Evolutionary conservation across 2,888 invertebrate species (phyloP), one percentile per base, ranked within the genome.

Genomic region (Volucella zonaria): DNA sequence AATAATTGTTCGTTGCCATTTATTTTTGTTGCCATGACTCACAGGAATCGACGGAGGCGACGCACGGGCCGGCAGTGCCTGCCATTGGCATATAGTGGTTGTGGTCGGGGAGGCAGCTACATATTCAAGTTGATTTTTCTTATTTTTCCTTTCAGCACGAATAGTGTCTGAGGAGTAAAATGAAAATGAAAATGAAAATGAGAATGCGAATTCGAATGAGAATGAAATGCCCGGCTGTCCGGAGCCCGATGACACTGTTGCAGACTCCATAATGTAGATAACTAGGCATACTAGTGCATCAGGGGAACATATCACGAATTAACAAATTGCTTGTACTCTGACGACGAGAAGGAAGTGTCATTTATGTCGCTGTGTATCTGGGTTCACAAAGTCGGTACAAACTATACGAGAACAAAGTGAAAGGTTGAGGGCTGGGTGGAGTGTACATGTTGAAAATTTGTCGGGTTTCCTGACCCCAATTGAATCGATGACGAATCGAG

Each of bases 1-100:
- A 62, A 70, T 62, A 31, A 59, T 59, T 62, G 38, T 74, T 67
- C 61, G 76, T 67, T 85, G 66, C 76, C 81, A 81, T 73, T 81
- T 85, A 85, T 85, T 81, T 85, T 73, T 59, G 85, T 81, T 85
- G 76, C 73, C 85, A 85, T 85, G 85, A 85, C 81, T 85, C 85
- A 85, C 68, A 58, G 67, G 59, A 67, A 52, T 64, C 51, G 31
- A 54, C 49, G 31, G 38, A 31, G 67, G 73, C 4, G 31, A 31
- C 31, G 31, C 31, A 31, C 31, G 31, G 31, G 31, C 6, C 31
- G 31, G 4, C 6, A 6, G 31, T 31, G 31, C 31, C 31, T 31
- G 31, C 31, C 31, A 6, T 31, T 31, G 31, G 31, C 6, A 6
- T 31, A 31, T 31, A 31, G 31, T 31, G 78, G 79, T 73, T 47